phyloP scores from a whole-genome alignment of 2,888 invertebrate species.

The Myopa testacea region DNA sequence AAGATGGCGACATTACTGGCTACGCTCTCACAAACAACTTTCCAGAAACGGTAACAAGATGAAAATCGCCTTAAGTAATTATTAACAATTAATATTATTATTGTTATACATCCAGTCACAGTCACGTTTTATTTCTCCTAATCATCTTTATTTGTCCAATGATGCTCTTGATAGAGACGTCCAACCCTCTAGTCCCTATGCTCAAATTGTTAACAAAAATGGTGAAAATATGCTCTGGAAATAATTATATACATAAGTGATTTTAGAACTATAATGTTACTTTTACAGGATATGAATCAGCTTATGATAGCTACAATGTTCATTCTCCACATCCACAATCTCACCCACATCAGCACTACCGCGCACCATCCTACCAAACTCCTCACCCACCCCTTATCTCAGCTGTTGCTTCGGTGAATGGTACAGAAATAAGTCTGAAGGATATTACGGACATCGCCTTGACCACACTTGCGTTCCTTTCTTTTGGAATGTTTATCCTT shows the following conservation, averaged over 20 bases:
- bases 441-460: constrained; percentile 83
- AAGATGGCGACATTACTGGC: constrained; percentile 73
- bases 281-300: constrained; percentile 22
- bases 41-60: constrained; percentile 42
- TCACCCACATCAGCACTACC: constrained; percentile 11
- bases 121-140: constrained; percentile 13
- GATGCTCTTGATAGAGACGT: not conserved
- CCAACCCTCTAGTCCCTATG: not conserved
- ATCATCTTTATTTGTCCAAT: constrained; percentile 22
- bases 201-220: constrained; percentile 31
- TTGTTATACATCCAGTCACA: constrained; percentile 13
- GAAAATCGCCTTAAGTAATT: not conserved
- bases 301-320: constrained; percentile 23
- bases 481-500: constrained; percentile 83
- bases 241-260: not conserved
- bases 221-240: not conserved
- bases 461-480: constrained; percentile 83
- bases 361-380: not conserved
- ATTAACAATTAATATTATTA: not conserved
- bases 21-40: constrained; percentile 56
- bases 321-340: constrained; percentile 3
- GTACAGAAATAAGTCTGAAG: constrained; percentile 74
- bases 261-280: not conserved
- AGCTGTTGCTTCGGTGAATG: constrained; percentile 43
- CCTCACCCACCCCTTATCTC: constrained; percentile 28